phyloP scores from a whole-genome alignment of 92 coral and sea anemone species.

The Diadumene lineata region DNA sequence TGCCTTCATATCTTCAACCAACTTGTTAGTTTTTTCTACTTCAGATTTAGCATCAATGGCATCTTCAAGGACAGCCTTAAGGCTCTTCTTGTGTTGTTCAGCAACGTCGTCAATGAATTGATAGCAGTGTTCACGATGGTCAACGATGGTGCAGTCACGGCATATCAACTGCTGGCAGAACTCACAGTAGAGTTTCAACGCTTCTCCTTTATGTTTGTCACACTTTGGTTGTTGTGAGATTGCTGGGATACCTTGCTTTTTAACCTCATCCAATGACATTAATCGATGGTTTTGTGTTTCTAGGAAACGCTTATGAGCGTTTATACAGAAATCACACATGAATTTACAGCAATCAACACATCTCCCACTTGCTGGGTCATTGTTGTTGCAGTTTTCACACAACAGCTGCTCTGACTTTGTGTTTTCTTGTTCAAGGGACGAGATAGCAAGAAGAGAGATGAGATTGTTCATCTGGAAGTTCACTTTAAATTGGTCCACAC shows the following conservation, averaged over 20 bases:
- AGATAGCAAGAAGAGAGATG: constrained; percentile 17
- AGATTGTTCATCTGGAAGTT: constrained; percentile 39
- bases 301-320: constrained; percentile 52
- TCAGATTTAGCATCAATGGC: constrained; percentile 20
- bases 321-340: constrained; percentile 56
- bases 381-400: constrained; percentile 61
- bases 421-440: not conserved
- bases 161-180: constrained; percentile 59
- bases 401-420: not conserved
- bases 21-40: constrained; percentile 18
- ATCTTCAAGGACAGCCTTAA: constrained; percentile 24
- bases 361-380: constrained; percentile 40
- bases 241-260: constrained; percentile 30
- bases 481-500: not conserved
- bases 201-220: constrained; percentile 53
- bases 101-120: constrained; percentile 46
- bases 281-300: constrained; percentile 41
- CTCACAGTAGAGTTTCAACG: constrained; percentile 56
- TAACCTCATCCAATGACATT: constrained; percentile 49
- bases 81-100: constrained; percentile 19
- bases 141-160: constrained; percentile 59
- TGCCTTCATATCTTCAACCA: constrained; percentile 20
- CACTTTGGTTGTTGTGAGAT: constrained; percentile 37
- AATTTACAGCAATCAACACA: constrained; percentile 49
- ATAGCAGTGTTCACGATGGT: constrained; percentile 64